Evolutionary conservation across 2,888 invertebrate species (phyloP).

Genomic region (Anorthoa munda): DNA sequence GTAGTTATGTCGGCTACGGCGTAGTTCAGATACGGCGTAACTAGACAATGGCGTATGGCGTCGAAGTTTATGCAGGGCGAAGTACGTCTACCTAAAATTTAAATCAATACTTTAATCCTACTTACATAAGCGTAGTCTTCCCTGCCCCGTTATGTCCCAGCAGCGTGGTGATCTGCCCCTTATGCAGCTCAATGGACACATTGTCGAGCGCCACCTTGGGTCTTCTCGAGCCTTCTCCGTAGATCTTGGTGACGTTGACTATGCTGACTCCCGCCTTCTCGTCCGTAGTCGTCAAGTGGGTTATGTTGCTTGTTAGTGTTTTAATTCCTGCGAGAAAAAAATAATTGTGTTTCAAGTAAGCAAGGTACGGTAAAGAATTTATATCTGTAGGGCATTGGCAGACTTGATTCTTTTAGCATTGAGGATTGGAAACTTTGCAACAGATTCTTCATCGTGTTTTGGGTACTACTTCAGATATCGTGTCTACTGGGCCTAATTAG

Average conservation of each 20-base stretch:
- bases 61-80: too few species aligned
- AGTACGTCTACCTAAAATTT: too few species aligned
- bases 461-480: too few species aligned
- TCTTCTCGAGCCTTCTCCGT: conserved; percentile 78
- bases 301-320: conserved; percentile 77
- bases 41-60: background rate
- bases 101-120: background rate
- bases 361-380: too few species aligned
- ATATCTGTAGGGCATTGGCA: too few species aligned
- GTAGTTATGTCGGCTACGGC: background rate
- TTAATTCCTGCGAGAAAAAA: conserved; percentile 75
- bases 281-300: conserved; percentile 71
- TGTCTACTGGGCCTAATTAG: too few species aligned
- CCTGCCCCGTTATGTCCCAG: conserved; percentile 98
- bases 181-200: conserved; percentile 94
- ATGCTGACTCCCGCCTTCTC: conserved; percentile 94
- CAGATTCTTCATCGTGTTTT: too few species aligned
- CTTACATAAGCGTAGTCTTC: conserved; percentile 97
- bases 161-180: conserved; percentile 96
- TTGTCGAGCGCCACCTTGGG: conserved; percentile 93
- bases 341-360: background rate
- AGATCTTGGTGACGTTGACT: conserved; percentile 93
- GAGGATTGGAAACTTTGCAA: too few species aligned
- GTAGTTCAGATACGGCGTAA: background rate
- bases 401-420: too few species aligned